Evolutionary conservation across 2,888 invertebrate genomes (phyloP), one percentile per base, ranked within the genome.

Genomic region (Fragum sueziense): DNA sequence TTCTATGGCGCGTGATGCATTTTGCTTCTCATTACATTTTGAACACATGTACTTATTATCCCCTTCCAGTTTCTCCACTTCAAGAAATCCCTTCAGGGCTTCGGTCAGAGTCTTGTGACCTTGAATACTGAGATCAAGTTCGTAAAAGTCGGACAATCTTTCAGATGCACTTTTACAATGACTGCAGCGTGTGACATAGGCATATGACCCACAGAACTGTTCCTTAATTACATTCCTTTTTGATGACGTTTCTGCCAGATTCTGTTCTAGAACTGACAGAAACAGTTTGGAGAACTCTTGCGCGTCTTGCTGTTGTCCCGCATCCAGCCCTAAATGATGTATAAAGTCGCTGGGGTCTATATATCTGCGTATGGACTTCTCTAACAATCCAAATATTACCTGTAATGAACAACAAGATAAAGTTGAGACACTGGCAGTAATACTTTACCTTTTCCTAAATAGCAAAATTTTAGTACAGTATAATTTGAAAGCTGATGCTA

Each of bases 201-300:
- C 92, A 87, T 94, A 94, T 80, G 93, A 89, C 6, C 94, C 94
- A 80, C 92, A 91, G 84, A 94, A 94, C 87, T 94, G 93, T 52
- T 93, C 90, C 74, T 93, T 92, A 47, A 94, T 92, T 33, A 94
- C 86, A 84, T 93, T 92, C 65, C 90, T 87, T 2, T 93, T 91
- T 65, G 86, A 82, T 7, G 88, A 85, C 52, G 93, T 92, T 69
- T 90, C 92, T 85, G 89, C 93, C 33, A 95, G 88, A 76, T 94
- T 94, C 68, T 94, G 94, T 91, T 95, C 95, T 27, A 95, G 92
- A 69, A 95, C 93, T 62, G 94, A 94, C 71, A 95, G 93, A 85
- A 95, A 94, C 33, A 95, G 92, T 90, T 95, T 95, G 17, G 95
- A 95, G 92, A 95, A 95, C 91, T 95, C 95, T 91, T 95, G 95